Conservation (phyloP, 2,888 invertebrate species). For the Panopea generosa region DNA sequence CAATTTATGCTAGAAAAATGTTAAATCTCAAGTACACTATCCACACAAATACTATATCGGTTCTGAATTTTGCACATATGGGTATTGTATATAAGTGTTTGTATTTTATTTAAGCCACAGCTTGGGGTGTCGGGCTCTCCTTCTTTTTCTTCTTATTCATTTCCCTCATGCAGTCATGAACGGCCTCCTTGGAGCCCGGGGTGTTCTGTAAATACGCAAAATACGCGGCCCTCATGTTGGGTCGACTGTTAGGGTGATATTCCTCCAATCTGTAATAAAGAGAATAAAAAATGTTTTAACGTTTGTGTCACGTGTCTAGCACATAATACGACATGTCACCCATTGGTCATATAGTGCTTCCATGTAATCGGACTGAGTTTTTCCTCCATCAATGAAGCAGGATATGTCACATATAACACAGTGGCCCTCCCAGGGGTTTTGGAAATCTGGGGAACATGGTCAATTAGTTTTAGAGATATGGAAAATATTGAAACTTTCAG, state of each 20-base stretch:
- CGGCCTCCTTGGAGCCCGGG: conserved; percentile 82
- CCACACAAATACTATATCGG: no score
- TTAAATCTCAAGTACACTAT: no score
- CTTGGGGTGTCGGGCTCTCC: conserved; percentile 45
- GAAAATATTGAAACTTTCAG: no score
- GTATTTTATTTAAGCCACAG: conserved; percentile 43
- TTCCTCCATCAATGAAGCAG: no score
- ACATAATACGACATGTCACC: no score
- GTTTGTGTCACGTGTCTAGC: neutral
- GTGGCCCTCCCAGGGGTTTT: no score
- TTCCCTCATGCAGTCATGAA: conserved; percentile 80
- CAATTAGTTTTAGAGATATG: no score
- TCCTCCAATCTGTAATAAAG: conserved; percentile 71
- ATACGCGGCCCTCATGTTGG: conserved; percentile 81
- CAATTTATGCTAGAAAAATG: no score
- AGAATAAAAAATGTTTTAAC: neutral
- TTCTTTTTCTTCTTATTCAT: conserved; percentile 59
- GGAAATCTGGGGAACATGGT: no score
- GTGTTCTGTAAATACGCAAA: conserved; percentile 85
- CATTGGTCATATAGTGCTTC: no score
- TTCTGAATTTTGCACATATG: neutral
- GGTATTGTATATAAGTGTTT: neutral
- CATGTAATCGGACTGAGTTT: no score
- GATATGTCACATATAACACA: no score
- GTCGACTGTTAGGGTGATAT: conserved; percentile 76